Conservation (phyloP, 2,888 invertebrate genomes). For the Cosmia trapezina region DNA sequence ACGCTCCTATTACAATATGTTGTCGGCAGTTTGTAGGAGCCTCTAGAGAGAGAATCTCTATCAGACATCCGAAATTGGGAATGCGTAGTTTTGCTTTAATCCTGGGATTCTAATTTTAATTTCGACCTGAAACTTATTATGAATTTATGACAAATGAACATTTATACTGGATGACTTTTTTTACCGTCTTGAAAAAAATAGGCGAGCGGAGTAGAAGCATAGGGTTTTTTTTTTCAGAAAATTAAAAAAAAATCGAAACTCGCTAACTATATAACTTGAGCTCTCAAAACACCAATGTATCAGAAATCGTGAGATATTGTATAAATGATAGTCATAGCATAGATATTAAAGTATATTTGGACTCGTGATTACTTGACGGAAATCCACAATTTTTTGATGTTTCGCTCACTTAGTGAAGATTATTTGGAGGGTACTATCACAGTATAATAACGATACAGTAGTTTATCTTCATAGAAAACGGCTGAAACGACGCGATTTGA, state of each 20-base stretch:
- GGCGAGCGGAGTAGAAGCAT: too few relatives aligned
- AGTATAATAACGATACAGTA: too few relatives aligned
- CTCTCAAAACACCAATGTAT: slow-evolving; percentile 26
- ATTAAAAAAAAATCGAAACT: background rate
- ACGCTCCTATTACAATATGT: too few relatives aligned
- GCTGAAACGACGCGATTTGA: too few relatives aligned
- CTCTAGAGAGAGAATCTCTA: too few relatives aligned
- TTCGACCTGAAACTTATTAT: background rate
- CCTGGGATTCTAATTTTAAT: background rate
- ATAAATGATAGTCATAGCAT: slow-evolving; percentile 53
- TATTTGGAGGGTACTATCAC: background rate
- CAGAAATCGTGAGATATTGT: slow-evolving; percentile 43
- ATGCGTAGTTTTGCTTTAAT: background rate
- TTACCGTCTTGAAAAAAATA: too few relatives aligned
- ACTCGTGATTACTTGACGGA: slow-evolving; percentile 26
- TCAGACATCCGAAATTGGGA: background rate
- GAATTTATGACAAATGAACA: background rate
- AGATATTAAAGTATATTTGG: slow-evolving; percentile 39
- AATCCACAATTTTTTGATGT: slow-evolving; percentile 20
- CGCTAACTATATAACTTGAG: slow-evolving; percentile 18
- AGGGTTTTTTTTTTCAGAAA: too few relatives aligned
- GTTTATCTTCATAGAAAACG: too few relatives aligned
- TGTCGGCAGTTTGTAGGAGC: too few relatives aligned
- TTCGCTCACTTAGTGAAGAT: slow-evolving; percentile 21
- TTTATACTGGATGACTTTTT: too few relatives aligned